Evolutionary conservation across 2,113 vertebrate genomes (phyloP).

Genomic region (Riparia riparia): DNA sequence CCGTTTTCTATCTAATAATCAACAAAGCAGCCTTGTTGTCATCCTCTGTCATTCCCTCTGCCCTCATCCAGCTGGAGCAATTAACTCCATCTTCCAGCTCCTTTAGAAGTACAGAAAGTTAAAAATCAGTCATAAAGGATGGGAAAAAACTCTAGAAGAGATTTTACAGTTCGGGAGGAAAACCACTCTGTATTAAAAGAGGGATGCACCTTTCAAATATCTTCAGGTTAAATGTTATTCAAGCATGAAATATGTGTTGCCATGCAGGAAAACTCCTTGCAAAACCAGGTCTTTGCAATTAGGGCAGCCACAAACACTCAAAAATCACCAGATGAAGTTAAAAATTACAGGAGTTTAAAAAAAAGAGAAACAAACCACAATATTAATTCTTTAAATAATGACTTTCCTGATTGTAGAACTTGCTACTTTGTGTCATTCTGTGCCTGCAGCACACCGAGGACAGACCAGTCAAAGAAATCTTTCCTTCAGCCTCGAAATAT

Average conservation of each 20-base stretch:
- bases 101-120: not conserved
- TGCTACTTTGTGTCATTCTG: not conserved
- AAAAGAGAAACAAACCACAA: not conserved
- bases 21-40: not conserved
- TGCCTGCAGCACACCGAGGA: fast-evolving
- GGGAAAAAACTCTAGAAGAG: not conserved
- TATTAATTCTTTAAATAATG: not conserved
- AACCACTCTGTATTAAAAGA: not conserved
- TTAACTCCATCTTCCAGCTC: not conserved
- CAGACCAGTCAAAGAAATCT: not conserved
- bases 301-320: not conserved
- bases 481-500: not conserved
- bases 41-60: not conserved
- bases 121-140: not conserved
- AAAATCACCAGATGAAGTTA: not conserved
- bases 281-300: not conserved
- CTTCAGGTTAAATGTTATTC: not conserved
- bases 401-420: not conserved
- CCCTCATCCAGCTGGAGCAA: not conserved
- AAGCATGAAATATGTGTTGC: not conserved
- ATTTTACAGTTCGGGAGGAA: not conserved
- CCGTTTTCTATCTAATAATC: not conserved
- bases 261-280: not conserved
- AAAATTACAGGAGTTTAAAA: not conserved
- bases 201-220: not conserved